A percentile compares a stretch with the other conserved stretches of the same genome.
Conservation (phyloP, 2,888 invertebrate genomes). For the Parthenolecanium corni region DNA sequence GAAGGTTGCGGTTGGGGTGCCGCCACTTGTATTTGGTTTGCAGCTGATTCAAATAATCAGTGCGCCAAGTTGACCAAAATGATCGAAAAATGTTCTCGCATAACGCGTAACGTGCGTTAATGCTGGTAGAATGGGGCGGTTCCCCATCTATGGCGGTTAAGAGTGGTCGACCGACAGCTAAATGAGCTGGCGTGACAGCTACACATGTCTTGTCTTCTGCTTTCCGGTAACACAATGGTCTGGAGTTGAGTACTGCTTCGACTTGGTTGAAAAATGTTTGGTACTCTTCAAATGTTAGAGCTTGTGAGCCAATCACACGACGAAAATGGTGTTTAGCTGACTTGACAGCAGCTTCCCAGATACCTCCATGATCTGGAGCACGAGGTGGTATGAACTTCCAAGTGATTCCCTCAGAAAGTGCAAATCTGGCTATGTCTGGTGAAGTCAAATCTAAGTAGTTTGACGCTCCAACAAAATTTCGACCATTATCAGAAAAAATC, state of each 20-base stretch:
- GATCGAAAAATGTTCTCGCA: conserved; percentile 29
- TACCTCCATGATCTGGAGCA: conserved; percentile 1
- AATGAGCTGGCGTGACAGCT: conserved; percentile 36
- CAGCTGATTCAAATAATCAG: conserved; percentile 34
- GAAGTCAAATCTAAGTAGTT: not conserved
- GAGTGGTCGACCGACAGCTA: conserved; percentile 34
- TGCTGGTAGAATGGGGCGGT: not conserved
- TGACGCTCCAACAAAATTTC: conserved; percentile 7
- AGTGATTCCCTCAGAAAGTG: conserved; percentile 29
- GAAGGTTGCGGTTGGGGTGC: not conserved
- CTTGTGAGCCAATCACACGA: not conserved
- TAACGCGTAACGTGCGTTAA: not conserved
- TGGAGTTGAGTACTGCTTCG: conserved; percentile 2
- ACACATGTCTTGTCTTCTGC: conserved; percentile 32
- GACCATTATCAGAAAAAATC: conserved; percentile 17
- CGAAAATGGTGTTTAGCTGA: not conserved
- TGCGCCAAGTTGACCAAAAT: conserved; percentile 34
- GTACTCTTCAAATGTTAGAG: conserved; percentile 3
- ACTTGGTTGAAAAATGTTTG: not conserved
- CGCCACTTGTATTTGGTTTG: conserved; percentile 35
- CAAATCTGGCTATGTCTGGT: not conserved
- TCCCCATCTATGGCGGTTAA: conserved; percentile 24
- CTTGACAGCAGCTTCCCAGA: conserved; percentile 20
- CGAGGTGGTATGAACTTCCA: conserved; percentile 29
- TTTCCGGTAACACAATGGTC: conserved; percentile 33